Base-by-base conservation (phyloP, 1,140 invertebrate genomes). In the Drosophila aff. region DNA sequence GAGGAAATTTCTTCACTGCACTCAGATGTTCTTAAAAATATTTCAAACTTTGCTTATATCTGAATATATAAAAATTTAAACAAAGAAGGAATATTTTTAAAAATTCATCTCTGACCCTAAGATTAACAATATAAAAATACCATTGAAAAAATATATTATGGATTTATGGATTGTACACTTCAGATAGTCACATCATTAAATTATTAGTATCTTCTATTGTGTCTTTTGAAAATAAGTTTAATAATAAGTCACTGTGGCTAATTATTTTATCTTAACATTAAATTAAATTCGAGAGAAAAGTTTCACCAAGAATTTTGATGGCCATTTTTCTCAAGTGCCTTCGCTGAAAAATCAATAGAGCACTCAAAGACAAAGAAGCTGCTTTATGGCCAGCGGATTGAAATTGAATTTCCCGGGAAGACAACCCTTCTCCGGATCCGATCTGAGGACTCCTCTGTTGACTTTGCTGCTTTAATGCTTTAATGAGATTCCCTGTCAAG, bases 401-500 rank as follows among this genome's bases (percentile, higher is more conserved):
- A 59, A 80, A 74, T 83, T 80, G 66, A 77, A 80, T 80, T 86
- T 86, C 71, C 49, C 47, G 31, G 31, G 76, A 86, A 86, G 66
- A 67, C 38, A 47, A 71, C 36, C 67, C 65, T 50, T 73, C 44
- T 3, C 2, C 36, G 53, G 53, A 23, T 18, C 11, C 43, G 16
- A 60, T 53, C 55, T 28, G 28, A 60, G 53, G 33, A 31, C 44
- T 41, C 38, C 18, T 62, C 55, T 81, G 59, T 85, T 87, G 83
- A 87, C 83, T 83, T 80, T 80, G 50, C 72, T 69, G 79, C 79
- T 61, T 69, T 79, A 86, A 81, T 76, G 82, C 79, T 76, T 68
- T 80, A 87, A 80, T 77, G 83, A 76, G 83, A 63, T 46, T 73
- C 55, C 69, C 82, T 81, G 82, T 82, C 83, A 82, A 87, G 83